These are phyloP conservation scores for Solea solea DNA, from an alignment of 2,113 vertebrate genomes.

Conservation along the genomic window DNA sequence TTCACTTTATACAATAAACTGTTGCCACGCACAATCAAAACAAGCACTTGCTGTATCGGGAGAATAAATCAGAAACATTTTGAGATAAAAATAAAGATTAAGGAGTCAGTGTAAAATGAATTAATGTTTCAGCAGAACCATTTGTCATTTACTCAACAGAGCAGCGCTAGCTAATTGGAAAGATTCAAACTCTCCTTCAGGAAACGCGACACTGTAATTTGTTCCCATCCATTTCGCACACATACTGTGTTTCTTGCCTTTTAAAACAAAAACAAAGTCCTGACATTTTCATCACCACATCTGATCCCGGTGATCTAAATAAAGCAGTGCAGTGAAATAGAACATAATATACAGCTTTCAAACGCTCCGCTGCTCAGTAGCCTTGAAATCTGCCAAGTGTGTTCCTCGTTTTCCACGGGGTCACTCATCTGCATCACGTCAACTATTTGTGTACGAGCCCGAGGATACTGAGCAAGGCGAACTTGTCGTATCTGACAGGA, in stretches of 20 bases:
- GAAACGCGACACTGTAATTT: constrained; percentile 37
- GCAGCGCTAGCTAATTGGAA: not conserved
- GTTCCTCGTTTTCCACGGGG: constrained; percentile 38
- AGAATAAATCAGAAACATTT: not conserved
- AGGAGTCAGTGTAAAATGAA: not conserved
- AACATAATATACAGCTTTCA: constrained; percentile 36
- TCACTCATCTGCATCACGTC: constrained; percentile 52
- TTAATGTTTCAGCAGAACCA: constrained; percentile 15
- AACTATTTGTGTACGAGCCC: constrained; percentile 30
- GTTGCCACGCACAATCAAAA: not conserved
- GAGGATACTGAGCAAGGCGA: constrained; percentile 29
- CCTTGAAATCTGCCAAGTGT: constrained; percentile 45
- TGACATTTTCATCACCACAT: constrained; percentile 48
- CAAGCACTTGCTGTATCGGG: not conserved
- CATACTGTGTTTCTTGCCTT: not conserved
- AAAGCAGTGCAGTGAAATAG: constrained; percentile 21
- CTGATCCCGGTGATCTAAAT: constrained; percentile 33
- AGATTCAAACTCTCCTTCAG: constrained; percentile 6
- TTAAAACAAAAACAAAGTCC: constrained; percentile 2
- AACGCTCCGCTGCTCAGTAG: constrained; percentile 12
- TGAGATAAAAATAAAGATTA: not conserved
- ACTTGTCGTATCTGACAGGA: constrained; percentile 52
- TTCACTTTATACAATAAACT: not conserved
- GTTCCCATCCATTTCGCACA: constrained; percentile 5
- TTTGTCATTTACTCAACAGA: constrained; percentile 21